These are phyloP conservation scores for Temnothorax longispinosus DNA, from an alignment of 1,140 invertebrate species.

Conservation along the genomic window DNA sequence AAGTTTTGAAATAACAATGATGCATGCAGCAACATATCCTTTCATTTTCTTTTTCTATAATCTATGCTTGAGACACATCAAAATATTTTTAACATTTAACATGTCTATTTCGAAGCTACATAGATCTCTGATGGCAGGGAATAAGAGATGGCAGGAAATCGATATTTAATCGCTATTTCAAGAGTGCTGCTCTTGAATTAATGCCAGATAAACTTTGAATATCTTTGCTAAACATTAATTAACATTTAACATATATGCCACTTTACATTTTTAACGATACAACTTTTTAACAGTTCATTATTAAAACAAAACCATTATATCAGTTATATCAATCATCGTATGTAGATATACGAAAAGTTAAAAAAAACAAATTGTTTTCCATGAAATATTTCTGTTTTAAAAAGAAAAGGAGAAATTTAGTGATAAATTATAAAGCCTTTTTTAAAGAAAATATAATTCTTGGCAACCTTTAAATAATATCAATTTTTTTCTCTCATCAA, in stretches of 20 bases:
- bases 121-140: neutral
- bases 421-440: neutral
- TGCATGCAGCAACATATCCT: neutral
- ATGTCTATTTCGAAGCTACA: neutral
- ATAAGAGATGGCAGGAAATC: conserved; percentile 5
- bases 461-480: neutral
- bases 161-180: neutral
- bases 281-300: neutral
- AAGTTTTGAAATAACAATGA: neutral
- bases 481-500: neutral
- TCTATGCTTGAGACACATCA: neutral
- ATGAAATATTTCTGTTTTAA: conserved; percentile 1
- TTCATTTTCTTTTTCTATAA: neutral
- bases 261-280: neutral
- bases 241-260: conserved; percentile 19
- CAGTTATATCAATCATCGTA: conserved; percentile 22
- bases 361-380: neutral
- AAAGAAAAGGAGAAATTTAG: neutral
- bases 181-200: neutral
- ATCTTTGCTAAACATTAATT: conserved; percentile 21
- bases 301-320: neutral
- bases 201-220: neutral
- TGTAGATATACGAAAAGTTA: neutral
- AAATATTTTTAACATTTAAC: conserved; percentile 30
- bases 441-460: neutral